These are phyloP conservation scores for Zenarchopterus dispar DNA, from an alignment of 2,797 vertebrate genomes.

Conservation along the genomic window DNA sequence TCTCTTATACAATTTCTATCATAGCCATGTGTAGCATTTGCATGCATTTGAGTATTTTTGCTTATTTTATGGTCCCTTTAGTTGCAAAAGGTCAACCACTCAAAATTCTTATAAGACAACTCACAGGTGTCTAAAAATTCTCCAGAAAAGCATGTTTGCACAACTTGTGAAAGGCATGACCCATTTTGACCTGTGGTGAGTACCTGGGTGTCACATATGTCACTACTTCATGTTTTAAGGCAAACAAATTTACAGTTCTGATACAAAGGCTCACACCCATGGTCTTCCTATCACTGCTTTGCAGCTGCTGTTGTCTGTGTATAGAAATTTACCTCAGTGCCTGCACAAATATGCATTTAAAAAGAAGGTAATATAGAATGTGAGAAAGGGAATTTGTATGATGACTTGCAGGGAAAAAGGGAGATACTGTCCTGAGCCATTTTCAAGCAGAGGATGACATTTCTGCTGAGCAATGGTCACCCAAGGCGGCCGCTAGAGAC, in stretches of 20 bases:
- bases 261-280: slow-evolving; percentile 64
- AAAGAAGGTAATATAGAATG: slow-evolving; percentile 2
- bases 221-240: slow-evolving; percentile 39
- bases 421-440: slow-evolving; percentile 33
- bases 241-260: slow-evolving; percentile 63
- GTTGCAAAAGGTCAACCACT: slow-evolving; percentile 51
- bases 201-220: slow-evolving; percentile 60
- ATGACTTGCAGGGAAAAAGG: slow-evolving; percentile 19
- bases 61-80: slow-evolving; percentile 23
- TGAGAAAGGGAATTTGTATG: slow-evolving; percentile 7
- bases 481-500: slow-evolving; percentile 52
- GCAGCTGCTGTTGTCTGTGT: slow-evolving; percentile 23
- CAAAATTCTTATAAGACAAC: slow-evolving; percentile 36
- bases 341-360: slow-evolving; percentile 27
- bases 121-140: slow-evolving; percentile 54
- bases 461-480: slow-evolving; percentile 77
- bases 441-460: slow-evolving; percentile 68
- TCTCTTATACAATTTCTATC: background rate
- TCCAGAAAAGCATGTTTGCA: slow-evolving; percentile 53
- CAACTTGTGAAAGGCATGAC: slow-evolving; percentile 50
- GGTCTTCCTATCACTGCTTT: slow-evolving; percentile 63
- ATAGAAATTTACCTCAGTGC: slow-evolving; percentile 32
- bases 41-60: slow-evolving; percentile 10
- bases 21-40: slow-evolving; percentile 6
- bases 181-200: slow-evolving; percentile 53